phyloP scores from a whole-genome alignment of 2,797 vertebrate genomes.

The Macropodus opercularis region DNA sequence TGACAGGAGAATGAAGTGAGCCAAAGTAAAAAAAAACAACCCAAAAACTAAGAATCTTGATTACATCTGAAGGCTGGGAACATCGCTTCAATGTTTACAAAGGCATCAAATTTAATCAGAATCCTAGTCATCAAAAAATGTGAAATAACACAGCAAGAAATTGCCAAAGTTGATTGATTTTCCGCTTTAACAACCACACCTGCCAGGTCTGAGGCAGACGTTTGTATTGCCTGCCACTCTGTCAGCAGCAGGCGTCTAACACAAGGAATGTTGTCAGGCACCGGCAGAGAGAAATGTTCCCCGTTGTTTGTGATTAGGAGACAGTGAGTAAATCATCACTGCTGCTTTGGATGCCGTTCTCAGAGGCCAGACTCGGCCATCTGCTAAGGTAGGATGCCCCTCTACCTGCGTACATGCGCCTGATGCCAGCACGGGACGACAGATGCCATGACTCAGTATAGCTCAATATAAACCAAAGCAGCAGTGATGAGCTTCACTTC shows the following conservation, averaged over 20 bases:
- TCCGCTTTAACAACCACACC: slow-evolving; percentile 38
- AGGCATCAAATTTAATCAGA: slow-evolving; percentile 19
- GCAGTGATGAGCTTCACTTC: background rate
- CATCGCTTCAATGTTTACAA: slow-evolving; percentile 22
- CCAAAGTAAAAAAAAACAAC: background rate
- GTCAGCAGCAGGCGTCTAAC: slow-evolving; percentile 44
- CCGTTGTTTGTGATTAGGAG: slow-evolving; percentile 45
- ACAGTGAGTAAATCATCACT: slow-evolving; percentile 45
- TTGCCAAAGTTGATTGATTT: slow-evolving; percentile 46
- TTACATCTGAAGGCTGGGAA: background rate
- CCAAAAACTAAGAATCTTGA: background rate
- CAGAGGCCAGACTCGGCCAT: slow-evolving; percentile 41
- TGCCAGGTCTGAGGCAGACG: slow-evolving; percentile 13
- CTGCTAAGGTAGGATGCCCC: slow-evolving; percentile 21
- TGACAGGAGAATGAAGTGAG: background rate
- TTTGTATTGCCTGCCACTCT: slow-evolving; percentile 24
- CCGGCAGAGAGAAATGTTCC: slow-evolving; percentile 38
- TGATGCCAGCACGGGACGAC: slow-evolving; percentile 15
- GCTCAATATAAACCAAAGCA: slow-evolving; percentile 18
- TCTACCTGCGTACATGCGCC: background rate
- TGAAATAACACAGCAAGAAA: slow-evolving; percentile 33
- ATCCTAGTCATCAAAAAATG: slow-evolving; percentile 25
- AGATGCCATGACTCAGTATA: slow-evolving; percentile 49
- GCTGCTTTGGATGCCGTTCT: slow-evolving; percentile 31
- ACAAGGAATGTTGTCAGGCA: slow-evolving; percentile 34